Conservation (phyloP, 2,888 invertebrate genomes). For the Caenorhabditis japonica region DNA sequence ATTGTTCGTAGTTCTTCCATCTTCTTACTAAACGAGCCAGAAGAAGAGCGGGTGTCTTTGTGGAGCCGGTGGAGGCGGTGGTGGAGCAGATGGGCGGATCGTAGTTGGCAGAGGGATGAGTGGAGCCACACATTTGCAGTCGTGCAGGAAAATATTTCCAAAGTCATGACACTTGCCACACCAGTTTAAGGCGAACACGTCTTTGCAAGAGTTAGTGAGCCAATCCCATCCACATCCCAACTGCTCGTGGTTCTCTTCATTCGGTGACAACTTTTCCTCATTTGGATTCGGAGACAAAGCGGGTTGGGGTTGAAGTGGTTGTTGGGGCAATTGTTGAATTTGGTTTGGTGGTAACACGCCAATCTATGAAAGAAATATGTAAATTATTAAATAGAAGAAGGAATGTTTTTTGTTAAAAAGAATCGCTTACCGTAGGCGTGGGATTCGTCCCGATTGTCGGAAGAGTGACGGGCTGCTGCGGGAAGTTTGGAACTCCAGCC, state of each 20-base stretch:
- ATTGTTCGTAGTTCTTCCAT: no score
- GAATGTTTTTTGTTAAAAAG: no score
- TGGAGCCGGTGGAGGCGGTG: conserved; percentile 19
- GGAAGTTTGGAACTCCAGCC: conserved; percentile 27
- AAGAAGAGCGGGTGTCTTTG: conserved; percentile 49
- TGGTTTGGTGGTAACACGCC: conserved; percentile 18
- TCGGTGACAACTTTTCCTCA: no score
- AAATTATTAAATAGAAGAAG: not conserved
- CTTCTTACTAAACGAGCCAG: conserved; percentile 50
- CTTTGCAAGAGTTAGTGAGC: conserved; percentile 73
- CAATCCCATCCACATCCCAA: conserved; percentile 75
- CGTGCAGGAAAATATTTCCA: conserved; percentile 74
- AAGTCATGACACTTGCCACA: conserved; percentile 73
- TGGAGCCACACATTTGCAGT: conserved; percentile 72
- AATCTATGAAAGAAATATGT: conserved; percentile 7
- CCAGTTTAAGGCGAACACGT: conserved; percentile 67
- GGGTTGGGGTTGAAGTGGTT: conserved; percentile 10
- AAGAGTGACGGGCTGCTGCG: conserved; percentile 30
- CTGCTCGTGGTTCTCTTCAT: conserved; percentile 65
- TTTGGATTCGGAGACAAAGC: conserved; percentile 22
- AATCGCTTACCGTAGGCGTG: conserved; percentile 26
- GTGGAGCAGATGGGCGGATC: conserved; percentile 29
- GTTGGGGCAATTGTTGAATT: conserved; percentile 8
- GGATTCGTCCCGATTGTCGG: conserved; percentile 26
- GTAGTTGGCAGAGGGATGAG: conserved; percentile 56